Evolutionary conservation across 2,888 invertebrate species (phyloP).

Genomic region (Sphaeridia pumilis): DNA sequence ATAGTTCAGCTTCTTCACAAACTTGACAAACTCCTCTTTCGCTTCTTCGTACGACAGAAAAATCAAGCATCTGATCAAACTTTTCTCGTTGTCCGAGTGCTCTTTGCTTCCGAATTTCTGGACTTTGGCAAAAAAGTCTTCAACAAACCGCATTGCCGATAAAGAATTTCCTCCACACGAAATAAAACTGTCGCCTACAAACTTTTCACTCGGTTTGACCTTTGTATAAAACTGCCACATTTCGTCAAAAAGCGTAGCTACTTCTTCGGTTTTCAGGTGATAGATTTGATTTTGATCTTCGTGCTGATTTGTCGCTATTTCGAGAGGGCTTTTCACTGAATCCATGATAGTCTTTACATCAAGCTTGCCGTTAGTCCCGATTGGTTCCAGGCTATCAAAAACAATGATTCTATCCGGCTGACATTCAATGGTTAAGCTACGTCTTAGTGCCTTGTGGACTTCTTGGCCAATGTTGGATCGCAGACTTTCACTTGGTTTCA

Average conservation of each 20-base stretch:
- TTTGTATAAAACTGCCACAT: constrained; percentile 15
- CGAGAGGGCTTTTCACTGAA: neutral
- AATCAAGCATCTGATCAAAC: constrained; percentile 38
- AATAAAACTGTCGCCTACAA: constrained; percentile 35
- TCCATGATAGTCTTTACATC: constrained; percentile 37
- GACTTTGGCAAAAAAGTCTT: constrained; percentile 43
- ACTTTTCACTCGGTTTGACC: constrained; percentile 8
- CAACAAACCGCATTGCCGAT: constrained; percentile 51
- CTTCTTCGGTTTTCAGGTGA: neutral
- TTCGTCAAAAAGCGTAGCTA: constrained; percentile 1
- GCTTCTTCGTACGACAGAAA: constrained; percentile 36
- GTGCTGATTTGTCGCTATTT: neutral
- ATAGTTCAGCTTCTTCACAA: constrained; percentile 7
- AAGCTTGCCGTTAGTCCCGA: constrained; percentile 59
- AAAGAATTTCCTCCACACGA: constrained; percentile 58
- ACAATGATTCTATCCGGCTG: constrained; percentile 37
- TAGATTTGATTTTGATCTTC: no score
- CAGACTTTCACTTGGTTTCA: constrained; percentile 27
- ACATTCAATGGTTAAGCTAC: constrained; percentile 16
- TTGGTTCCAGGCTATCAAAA: constrained; percentile 48
- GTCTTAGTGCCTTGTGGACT: constrained; percentile 6
- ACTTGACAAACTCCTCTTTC: constrained; percentile 21
- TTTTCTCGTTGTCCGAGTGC: constrained; percentile 28
- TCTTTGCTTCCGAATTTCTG: constrained; percentile 22
- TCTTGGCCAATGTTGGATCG: constrained; percentile 1